Evolutionary conservation across 2,797 vertebrate genomes (phyloP).

Genomic region (Gymnothorax javanicus): DNA sequence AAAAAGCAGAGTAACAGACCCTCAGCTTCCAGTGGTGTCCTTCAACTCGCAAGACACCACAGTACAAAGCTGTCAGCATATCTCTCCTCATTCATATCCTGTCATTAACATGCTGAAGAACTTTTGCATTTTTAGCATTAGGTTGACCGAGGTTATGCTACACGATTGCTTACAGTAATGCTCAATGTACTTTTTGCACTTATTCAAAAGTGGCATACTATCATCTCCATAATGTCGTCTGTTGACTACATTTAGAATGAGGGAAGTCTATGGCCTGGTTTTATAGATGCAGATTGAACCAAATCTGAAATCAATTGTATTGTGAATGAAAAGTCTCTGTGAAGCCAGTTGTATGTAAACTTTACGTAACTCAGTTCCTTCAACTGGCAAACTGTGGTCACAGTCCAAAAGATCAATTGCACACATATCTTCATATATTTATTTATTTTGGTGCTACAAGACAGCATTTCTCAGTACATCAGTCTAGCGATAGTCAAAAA

Average conservation of each 20-base stretch:
- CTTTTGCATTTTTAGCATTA: not conserved
- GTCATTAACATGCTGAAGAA: constrained; percentile 2
- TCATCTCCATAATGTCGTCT: not conserved
- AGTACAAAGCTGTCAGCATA: not conserved
- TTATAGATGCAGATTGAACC: too few relatives aligned
- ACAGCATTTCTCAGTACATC: not conserved
- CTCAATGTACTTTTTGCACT: not conserved
- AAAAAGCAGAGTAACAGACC: not conserved
- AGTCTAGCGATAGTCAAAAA: not conserved
- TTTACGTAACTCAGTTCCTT: not conserved
- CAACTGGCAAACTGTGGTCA: not conserved
- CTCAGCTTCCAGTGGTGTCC: not conserved
- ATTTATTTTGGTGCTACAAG: not conserved
- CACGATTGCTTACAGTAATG: not conserved
- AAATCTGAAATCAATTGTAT: too few relatives aligned
- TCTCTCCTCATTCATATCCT: not conserved
- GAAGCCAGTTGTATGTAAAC: not conserved
- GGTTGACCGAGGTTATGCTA: not conserved
- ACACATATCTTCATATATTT: not conserved
- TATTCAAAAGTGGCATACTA: not conserved
- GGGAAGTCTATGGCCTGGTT: not conserved
- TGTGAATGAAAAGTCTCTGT: too few relatives aligned
- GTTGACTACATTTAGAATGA: not conserved
- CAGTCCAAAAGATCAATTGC: not conserved
- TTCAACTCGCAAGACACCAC: not conserved